Evolutionary conservation across 2,113 vertebrate genomes (phyloP).

Genomic region (Pyxicephalus adspersus): DNA sequence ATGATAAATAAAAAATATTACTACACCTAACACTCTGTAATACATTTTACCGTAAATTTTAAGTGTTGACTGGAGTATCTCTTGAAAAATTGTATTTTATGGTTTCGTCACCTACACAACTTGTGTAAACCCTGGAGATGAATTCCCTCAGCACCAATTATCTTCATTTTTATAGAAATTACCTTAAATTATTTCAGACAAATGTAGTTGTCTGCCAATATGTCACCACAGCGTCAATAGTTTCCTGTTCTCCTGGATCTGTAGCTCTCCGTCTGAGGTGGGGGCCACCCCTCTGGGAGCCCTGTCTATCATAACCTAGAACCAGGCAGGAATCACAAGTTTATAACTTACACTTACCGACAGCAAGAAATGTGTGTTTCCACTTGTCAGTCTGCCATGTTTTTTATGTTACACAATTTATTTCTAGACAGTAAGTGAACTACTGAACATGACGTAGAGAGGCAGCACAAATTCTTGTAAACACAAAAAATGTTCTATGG

Average conservation of each 20-base stretch:
- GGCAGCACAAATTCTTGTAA: conserved; percentile 6
- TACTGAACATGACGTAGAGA: conserved; percentile 8
- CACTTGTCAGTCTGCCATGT: conserved; percentile 57
- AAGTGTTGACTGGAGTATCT: too few species aligned
- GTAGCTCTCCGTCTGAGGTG: conserved; percentile 80
- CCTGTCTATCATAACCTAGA: conserved; percentile 74
- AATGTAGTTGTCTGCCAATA: conserved; percentile 86
- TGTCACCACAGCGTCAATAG: conserved; percentile 82
- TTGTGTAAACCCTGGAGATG: conserved; percentile 81
- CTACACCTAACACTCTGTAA: too few species aligned
- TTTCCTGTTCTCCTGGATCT: conserved; percentile 78
- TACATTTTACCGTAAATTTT: too few species aligned
- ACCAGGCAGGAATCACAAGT: conserved; percentile 72
- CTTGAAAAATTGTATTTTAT: background rate
- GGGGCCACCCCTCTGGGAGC: conserved; percentile 78
- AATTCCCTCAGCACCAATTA: conserved; percentile 82
- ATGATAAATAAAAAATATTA: too few species aligned
- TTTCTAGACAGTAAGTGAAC: conserved; percentile 43
- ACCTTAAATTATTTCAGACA: conserved; percentile 86
- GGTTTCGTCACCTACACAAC: conserved; percentile 74
- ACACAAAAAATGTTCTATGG: background rate
- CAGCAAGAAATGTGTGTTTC: conserved; percentile 69
- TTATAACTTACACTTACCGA: conserved; percentile 69
- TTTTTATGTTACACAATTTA: conserved; percentile 37
- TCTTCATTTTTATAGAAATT: conserved; percentile 83